phyloP scores from a whole-genome alignment of 2,797 vertebrate species.

The Apodemus agrarius region DNA sequence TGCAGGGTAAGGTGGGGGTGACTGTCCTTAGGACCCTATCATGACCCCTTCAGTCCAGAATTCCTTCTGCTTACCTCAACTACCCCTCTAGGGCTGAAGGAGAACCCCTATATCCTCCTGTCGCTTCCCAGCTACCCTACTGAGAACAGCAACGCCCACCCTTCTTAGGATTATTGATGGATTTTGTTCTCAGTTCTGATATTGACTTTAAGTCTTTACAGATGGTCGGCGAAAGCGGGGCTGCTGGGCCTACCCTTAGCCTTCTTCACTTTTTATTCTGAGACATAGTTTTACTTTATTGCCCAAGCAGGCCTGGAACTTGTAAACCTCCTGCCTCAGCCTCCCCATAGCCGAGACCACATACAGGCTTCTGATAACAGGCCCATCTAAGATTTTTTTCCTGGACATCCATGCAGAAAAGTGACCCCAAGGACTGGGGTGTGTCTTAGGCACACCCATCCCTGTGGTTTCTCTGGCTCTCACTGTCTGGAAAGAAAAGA shows the following conservation, averaged over 20 bases:
- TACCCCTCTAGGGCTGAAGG: background rate
- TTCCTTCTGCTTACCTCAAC: background rate
- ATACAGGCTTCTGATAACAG: background rate
- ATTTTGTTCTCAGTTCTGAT: background rate
- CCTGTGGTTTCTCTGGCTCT: background rate
- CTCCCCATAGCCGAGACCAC: background rate
- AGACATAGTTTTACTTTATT: background rate
- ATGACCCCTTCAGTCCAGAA: background rate
- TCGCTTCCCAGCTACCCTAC: background rate
- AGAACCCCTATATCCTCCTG: background rate
- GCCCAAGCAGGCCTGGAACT: background rate
- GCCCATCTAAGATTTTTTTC: background rate
- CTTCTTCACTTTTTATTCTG: background rate
- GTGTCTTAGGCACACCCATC: background rate
- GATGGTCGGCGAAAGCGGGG: too few relatives aligned
- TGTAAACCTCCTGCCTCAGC: background rate
- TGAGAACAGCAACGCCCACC: background rate
- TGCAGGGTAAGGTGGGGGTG: background rate
- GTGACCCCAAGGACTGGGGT: background rate
- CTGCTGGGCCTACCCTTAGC: background rate
- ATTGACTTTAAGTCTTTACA: background rate
- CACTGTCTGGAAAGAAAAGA: background rate
- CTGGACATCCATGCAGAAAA: background rate
- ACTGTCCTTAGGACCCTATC: background rate
- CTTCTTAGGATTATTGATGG: background rate